phyloP scores from a whole-genome alignment of 2,888 invertebrate genomes.

The Synanthedon myopaeformis region DNA sequence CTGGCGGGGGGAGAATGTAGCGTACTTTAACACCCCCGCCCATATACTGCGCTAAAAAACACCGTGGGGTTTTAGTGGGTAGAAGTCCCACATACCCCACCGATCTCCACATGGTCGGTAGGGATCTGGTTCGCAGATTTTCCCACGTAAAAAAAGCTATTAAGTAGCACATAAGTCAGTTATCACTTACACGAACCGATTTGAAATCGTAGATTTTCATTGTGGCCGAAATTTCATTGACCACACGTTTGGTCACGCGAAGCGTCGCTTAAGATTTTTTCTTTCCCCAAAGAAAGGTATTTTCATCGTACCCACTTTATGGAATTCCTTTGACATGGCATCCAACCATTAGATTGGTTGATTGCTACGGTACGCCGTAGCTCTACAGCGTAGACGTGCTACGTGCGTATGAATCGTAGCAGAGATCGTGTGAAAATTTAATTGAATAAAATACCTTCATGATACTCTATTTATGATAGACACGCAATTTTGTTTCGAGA shows the following conservation, averaged over 20 bases:
- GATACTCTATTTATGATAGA: too few relatives aligned
- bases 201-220: slow-evolving; percentile 1
- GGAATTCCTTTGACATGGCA: slow-evolving; percentile 63
- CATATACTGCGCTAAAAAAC: too few relatives aligned
- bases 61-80: too few relatives aligned
- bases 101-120: too few relatives aligned
- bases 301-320: slow-evolving; percentile 38
- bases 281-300: slow-evolving; percentile 26
- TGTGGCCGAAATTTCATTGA: slow-evolving; percentile 40
- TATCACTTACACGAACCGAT: neutral
- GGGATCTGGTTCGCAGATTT: too few relatives aligned
- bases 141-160: too few relatives aligned
- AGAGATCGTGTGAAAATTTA: neutral
- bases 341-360: slow-evolving; percentile 56
- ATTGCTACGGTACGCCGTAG: slow-evolving; percentile 50
- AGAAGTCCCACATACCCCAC: too few relatives aligned
- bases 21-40: too few relatives aligned
- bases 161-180: neutral
- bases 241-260: slow-evolving; percentile 53
- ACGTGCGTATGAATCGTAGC: slow-evolving; percentile 21
- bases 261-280: slow-evolving; percentile 57
- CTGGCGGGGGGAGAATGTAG: too few relatives aligned
- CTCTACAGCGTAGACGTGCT: slow-evolving; percentile 10
- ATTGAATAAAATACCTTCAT: too few relatives aligned
- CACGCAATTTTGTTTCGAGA: too few relatives aligned